A percentile compares a stretch with the other conserved stretches of the same genome.
Conservation (phyloP, 2,113 vertebrate species). For the Coracopsis vasa region DNA sequence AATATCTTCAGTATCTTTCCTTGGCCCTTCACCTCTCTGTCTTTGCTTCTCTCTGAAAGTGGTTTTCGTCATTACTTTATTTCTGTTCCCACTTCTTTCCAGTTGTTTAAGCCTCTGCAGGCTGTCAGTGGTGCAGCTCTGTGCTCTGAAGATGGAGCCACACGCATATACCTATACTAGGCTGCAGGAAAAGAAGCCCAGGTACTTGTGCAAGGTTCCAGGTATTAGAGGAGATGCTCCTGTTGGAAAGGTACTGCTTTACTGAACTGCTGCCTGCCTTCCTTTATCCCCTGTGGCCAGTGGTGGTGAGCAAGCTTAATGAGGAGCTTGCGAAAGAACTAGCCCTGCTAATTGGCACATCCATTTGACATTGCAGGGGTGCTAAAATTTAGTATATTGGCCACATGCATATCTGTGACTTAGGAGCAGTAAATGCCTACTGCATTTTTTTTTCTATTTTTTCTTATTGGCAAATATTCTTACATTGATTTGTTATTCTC, state of each 20-base stretch:
- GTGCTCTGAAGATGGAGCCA: neutral
- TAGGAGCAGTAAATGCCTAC: neutral
- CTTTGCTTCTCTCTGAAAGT: neutral
- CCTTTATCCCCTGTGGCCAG: neutral
- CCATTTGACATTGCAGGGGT: neutral
- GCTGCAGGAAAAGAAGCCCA: neutral
- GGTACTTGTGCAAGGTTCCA: neutral
- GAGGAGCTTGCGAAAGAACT: neutral
- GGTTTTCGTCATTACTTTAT: neutral
- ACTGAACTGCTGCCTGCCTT: neutral
- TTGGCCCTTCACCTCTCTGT: neutral
- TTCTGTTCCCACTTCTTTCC: neutral
- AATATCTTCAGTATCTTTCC: neutral
- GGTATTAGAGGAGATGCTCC: neutral
- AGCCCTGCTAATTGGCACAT: neutral
- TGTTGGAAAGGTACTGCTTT: neutral
- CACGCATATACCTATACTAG: no score
- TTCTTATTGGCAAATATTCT: neutral
- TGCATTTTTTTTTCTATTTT: neutral
- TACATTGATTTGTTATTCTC: neutral
- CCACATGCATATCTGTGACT: rapidly evolving
- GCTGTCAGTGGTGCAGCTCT: neutral
- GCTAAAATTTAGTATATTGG: neutral
- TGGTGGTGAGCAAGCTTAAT: neutral
- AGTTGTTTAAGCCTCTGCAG: neutral